A percentile compares a stretch with the other conserved stretches of the same genome.
Evolutionary conservation across 2,888 invertebrate genomes (phyloP).

Genomic region (Meta bourneti): DNA sequence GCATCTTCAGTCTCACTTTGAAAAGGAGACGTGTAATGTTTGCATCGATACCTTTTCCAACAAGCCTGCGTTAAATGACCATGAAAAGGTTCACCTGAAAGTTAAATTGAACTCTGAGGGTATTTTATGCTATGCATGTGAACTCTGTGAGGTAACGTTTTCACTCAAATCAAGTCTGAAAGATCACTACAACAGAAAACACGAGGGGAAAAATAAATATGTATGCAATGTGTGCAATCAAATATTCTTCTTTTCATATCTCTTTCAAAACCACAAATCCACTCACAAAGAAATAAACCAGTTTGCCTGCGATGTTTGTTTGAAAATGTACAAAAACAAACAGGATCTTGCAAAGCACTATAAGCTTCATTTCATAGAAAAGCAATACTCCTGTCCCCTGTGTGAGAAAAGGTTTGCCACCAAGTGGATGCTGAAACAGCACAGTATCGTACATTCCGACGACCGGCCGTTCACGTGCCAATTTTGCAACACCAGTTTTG

Average conservation of each 20-base stretch:
- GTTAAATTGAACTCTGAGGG: background rate
- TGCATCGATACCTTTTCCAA: slow-evolving; percentile 16
- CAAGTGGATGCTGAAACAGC: slow-evolving; percentile 24
- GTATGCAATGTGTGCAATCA: slow-evolving; percentile 7
- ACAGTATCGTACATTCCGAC: slow-evolving; percentile 20
- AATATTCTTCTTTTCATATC: slow-evolving; percentile 18
- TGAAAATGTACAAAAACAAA: background rate
- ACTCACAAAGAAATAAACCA: slow-evolving; percentile 3
- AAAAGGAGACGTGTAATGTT: slow-evolving; percentile 15
- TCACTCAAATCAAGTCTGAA: background rate
- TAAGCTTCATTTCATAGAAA: background rate
- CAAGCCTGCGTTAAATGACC: background rate
- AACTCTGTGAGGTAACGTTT: slow-evolving; percentile 18
- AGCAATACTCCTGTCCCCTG: slow-evolving; percentile 6
- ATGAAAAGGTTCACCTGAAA: slow-evolving; percentile 38
- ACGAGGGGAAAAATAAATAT: background rate
- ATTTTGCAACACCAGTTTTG: background rate
- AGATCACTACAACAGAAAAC: slow-evolving; percentile 38
- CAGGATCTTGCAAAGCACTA: background rate
- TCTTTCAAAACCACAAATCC: background rate
- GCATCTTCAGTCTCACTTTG: background rate
- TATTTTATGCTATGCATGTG: slow-evolving; percentile 18
- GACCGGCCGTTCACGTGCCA: slow-evolving; percentile 1
- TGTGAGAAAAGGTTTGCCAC: slow-evolving; percentile 19
- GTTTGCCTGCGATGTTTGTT: background rate